Percentiles rank a stretch among this genome's conserved stretches.
These are phyloP conservation scores for Oostethus manadensis DNA, from an alignment of 2,113 vertebrate species.

Conservation along the genomic window DNA sequence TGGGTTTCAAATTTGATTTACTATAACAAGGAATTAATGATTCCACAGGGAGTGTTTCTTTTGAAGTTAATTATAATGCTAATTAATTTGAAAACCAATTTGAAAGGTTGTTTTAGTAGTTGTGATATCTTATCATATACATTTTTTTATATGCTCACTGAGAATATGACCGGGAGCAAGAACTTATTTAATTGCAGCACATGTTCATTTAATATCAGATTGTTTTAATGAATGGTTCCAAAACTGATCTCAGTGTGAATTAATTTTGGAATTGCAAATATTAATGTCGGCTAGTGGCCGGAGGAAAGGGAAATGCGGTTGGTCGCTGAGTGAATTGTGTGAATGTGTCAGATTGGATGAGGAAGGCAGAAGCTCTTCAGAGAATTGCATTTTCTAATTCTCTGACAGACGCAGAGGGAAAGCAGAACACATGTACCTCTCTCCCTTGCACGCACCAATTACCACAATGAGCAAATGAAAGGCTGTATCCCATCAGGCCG, in stretches of 20 bases:
- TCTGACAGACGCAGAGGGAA: slow-evolving; percentile 64
- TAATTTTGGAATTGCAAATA: slow-evolving; percentile 38
- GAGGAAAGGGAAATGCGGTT: slow-evolving; percentile 53
- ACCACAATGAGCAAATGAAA: slow-evolving; percentile 71
- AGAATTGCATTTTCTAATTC: slow-evolving; percentile 68
- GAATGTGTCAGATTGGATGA: slow-evolving; percentile 64
- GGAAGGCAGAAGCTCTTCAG: slow-evolving; percentile 54
- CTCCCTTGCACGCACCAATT: slow-evolving; percentile 65
- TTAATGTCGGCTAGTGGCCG: slow-evolving; percentile 45
- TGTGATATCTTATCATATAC: slow-evolving; percentile 19
- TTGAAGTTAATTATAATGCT: not conserved
- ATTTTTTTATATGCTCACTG: slow-evolving; percentile 13
- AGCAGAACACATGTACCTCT: slow-evolving; percentile 63
- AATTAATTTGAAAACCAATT: slow-evolving; percentile 48
- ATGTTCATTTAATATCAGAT: slow-evolving; percentile 41
- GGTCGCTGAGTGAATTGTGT: slow-evolving; percentile 51
- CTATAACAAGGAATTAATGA: slow-evolving; percentile 1
- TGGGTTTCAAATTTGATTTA: slow-evolving; percentile 6
- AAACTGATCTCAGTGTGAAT: slow-evolving; percentile 46
- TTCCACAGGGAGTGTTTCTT: not conserved
- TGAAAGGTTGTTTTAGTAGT: slow-evolving; percentile 17
- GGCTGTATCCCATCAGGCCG: slow-evolving; percentile 68
- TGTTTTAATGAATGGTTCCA: slow-evolving; percentile 35
- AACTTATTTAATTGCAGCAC: slow-evolving; percentile 21
- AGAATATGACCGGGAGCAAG: slow-evolving; percentile 24